Base-by-base conservation (phyloP, 2,113 vertebrate genomes). In the Myiozetetes cayanensis region DNA sequence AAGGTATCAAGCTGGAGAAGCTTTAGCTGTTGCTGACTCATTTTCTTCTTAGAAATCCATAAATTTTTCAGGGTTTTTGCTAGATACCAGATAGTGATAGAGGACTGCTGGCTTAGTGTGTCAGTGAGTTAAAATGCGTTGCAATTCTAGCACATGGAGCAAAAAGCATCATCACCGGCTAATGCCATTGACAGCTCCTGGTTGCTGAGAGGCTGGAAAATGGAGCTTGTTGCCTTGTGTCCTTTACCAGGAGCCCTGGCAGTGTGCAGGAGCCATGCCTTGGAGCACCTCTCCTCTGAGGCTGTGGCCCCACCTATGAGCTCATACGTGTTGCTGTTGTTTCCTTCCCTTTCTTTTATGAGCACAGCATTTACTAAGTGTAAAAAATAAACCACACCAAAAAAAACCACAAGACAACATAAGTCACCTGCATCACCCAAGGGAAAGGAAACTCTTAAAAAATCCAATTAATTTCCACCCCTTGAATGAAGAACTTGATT, bases 21-120 rank as follows among this genome's bases (percentile, higher is more conserved):
- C 62, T 19, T 50, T 87, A 75, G 71, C 33, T 85, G 23, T 61
- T 90, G 43, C 86, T 92, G 90, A 89, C 72, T 85, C 14, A 39
- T 86, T 91, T 92, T 91, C 81, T 94, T 96, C 95, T 37, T 92
- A 90, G 87, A 95, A 93, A 71, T 22, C 37, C 68, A 84, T 96
- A 49, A 88, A 96, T 94, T 80, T 96, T 96, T 95, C 67, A 96
- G 17, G 16, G 27, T 49, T 90, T 19, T 91, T 95, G 47, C 88
- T 94, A 94, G 91, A 90, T 81, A 83, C 23, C 62, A 82, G 14
- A 12, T 28, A 67, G 67, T 30, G 37, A 19, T 23, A 67, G 71
- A 62, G 61, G 35, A 74, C 27, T 58, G 14, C 39, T 85, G 74
- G 17, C 30, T 89, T 31, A 59, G 16, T 41, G 33, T 79, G 37